phyloP scores from a whole-genome alignment of 2,888 invertebrate species.

The Drosophila falleni region DNA sequence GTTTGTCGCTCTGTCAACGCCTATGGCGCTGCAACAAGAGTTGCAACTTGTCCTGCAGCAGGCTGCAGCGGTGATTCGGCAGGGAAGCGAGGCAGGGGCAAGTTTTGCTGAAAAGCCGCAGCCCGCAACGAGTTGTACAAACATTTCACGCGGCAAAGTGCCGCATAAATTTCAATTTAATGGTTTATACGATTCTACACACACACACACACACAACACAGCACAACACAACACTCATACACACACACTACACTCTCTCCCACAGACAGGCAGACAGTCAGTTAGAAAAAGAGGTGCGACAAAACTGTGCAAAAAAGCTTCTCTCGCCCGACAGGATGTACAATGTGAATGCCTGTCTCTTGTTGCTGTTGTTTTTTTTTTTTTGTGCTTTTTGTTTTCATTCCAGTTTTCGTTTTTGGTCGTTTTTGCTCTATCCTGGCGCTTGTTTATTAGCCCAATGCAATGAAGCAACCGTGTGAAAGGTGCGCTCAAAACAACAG shows the following conservation, averaged over 20 bases:
- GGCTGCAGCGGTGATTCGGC: not conserved
- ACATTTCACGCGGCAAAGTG: slow-evolving; percentile 80
- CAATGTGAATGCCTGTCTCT: slow-evolving; percentile 74
- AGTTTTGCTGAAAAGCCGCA: slow-evolving; percentile 65
- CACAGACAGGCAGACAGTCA: not conserved
- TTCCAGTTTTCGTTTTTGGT: slow-evolving; percentile 17
- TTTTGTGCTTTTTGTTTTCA: slow-evolving; percentile 35
- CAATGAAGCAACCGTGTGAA: slow-evolving; percentile 69
- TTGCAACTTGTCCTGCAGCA: slow-evolving; percentile 13
- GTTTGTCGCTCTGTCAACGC: slow-evolving; percentile 79
- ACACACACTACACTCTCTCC: not conserved
- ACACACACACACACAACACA: slow-evolving; percentile 31
- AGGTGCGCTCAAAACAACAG: slow-evolving; percentile 50
- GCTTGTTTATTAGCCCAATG: slow-evolving; percentile 73
- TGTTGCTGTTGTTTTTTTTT: slow-evolving; percentile 39
- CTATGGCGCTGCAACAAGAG: slow-evolving; percentile 50
- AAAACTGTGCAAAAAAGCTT: slow-evolving; percentile 61
- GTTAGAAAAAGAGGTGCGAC: slow-evolving; percentile 72
- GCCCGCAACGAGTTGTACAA: slow-evolving; percentile 81
- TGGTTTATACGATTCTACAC: slow-evolving; percentile 63
- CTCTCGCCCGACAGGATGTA: slow-evolving; percentile 51
- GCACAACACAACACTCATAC: slow-evolving; percentile 31
- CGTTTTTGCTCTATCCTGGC: slow-evolving; percentile 45
- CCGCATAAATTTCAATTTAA: slow-evolving; percentile 80
- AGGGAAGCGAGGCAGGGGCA: not conserved